Percentiles rank a stretch among this genome's conserved stretches.
phyloP scores from a whole-genome alignment of 2,113 vertebrate species.

The Varanus salvator region DNA sequence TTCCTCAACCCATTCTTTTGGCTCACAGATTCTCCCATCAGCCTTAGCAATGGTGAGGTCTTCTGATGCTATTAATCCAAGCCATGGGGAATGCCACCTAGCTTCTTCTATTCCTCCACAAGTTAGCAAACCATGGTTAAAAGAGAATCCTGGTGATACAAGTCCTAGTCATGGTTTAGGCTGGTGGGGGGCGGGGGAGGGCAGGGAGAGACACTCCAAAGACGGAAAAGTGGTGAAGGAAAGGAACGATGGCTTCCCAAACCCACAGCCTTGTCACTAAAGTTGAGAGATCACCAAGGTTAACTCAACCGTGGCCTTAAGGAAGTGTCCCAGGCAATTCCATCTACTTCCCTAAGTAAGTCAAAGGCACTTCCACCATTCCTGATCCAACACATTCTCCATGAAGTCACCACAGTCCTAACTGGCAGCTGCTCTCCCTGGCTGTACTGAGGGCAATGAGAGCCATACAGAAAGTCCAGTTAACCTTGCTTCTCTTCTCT shows the following conservation, averaged over 20 bases:
- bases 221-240: too few species aligned
- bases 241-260: not conserved
- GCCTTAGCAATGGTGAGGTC: not conserved
- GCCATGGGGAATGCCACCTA: not conserved
- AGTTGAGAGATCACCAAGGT: not conserved
- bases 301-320: not conserved
- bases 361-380: too few species aligned
- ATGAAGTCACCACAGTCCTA: too few species aligned
- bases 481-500: too few species aligned
- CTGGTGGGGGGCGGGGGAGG: not conserved
- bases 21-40: not conserved
- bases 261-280: not conserved
- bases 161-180: not conserved
- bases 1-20: not conserved
- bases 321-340: not conserved
- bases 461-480: too few species aligned
- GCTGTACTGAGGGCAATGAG: too few species aligned
- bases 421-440: too few species aligned
- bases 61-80: not conserved
- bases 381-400: too few species aligned
- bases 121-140: not conserved
- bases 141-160: not conserved
- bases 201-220: not conserved
- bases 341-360: not conserved
- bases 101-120: not conserved